These are phyloP conservation scores for Drosophila maculinotata DNA, from an alignment of 2,888 invertebrate genomes.

Conservation along the genomic window DNA sequence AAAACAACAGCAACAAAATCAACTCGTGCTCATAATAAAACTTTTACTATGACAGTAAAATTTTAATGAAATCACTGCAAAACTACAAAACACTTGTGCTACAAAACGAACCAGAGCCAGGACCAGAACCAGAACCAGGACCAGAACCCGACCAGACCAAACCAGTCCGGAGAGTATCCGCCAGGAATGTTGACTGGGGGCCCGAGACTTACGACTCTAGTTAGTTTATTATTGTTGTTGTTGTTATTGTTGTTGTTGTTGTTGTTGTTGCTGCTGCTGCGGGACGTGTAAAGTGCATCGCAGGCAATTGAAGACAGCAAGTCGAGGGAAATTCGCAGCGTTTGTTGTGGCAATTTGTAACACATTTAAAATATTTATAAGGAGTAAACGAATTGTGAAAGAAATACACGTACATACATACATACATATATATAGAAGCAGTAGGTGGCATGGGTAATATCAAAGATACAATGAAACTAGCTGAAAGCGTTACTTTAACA, in stretches of 20 bases:
- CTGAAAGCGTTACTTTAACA: neutral
- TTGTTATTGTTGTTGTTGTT: conserved; percentile 2
- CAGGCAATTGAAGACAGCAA: conserved; percentile 42
- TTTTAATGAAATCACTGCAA: conserved; percentile 77
- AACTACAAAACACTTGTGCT: conserved; percentile 64
- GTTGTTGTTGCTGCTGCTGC: conserved; percentile 25
- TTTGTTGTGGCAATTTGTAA: conserved; percentile 48
- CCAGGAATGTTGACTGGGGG: conserved; percentile 21
- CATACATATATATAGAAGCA: neutral
- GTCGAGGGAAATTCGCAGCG: conserved; percentile 13
- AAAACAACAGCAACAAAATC: conserved; percentile 28
- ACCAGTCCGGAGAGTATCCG: neutral
- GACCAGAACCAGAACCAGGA: conserved; percentile 14
- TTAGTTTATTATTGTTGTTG: conserved; percentile 24
- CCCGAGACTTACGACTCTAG: conserved; percentile 19
- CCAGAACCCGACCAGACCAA: no score
- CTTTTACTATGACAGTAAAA: conserved; percentile 75
- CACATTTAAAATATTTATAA: conserved; percentile 45
- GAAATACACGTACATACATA: neutral
- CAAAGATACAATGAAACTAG: neutral
- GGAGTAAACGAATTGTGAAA: neutral
- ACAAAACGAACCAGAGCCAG: conserved; percentile 33
- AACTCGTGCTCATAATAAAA: conserved; percentile 68
- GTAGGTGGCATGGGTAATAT: neutral
- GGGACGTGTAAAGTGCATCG: conserved; percentile 56